These are phyloP conservation scores for Tadarida brasiliensis DNA, from an alignment of 2,797 vertebrate genomes.

Conservation along the genomic window DNA sequence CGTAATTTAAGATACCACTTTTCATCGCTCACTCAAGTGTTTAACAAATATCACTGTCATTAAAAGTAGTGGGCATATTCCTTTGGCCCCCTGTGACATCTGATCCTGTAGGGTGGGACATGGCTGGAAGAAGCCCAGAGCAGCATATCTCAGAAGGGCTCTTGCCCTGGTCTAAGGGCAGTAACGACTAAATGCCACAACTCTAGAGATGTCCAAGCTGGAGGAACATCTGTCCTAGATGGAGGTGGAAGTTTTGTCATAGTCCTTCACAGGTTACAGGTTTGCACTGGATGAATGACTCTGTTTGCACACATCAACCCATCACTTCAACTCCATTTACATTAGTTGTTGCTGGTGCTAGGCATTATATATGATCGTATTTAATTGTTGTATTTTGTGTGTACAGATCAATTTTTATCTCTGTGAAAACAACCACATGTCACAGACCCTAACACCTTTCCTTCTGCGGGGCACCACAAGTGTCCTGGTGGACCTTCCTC, in stretches of 20 bases:
- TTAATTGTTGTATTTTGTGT: background rate
- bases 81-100: background rate
- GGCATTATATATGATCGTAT: background rate
- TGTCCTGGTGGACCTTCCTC: background rate
- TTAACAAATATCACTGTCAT: background rate
- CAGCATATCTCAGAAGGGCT: background rate
- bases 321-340: background rate
- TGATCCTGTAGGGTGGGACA: background rate
- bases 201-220: background rate
- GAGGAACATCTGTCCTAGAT: background rate
- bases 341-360: background rate
- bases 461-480: background rate
- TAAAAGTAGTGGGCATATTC: background rate
- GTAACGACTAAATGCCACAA: background rate
- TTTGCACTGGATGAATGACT: background rate
- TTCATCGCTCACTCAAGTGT: background rate
- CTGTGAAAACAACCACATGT: slow-evolving; percentile 4
- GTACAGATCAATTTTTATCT: background rate
- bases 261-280: background rate
- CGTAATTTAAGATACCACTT: background rate
- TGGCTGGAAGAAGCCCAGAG: background rate
- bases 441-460: background rate
- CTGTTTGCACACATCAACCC: background rate
- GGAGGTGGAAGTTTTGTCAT: background rate
- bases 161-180: background rate